phyloP scores from a whole-genome alignment of 1,140 invertebrate species.

The Lepidurus couesii region DNA sequence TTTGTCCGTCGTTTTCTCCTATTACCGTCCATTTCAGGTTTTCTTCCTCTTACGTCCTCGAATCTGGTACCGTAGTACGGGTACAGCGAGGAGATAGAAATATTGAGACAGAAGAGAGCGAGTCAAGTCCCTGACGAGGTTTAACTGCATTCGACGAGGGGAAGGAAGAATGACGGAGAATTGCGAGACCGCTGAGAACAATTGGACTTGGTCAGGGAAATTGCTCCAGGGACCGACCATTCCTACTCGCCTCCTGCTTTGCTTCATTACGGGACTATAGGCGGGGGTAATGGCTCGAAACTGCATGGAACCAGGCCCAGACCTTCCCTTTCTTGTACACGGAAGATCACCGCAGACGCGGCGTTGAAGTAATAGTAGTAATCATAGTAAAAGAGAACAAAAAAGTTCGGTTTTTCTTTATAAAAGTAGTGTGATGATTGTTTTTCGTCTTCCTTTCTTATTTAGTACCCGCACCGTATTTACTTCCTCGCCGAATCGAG shows the following conservation, averaged over 20 bases:
- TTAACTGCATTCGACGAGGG: not conserved
- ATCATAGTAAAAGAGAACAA: not conserved
- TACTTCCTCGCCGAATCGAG: too few relatives aligned
- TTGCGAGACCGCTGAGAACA: not conserved
- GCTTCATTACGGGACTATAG: constrained; percentile 13
- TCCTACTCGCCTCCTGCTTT: not conserved
- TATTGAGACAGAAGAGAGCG: not conserved
- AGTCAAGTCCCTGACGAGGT: not conserved
- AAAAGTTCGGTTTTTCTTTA: too few relatives aligned
- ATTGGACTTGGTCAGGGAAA: constrained; percentile 16
- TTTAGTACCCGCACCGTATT: too few relatives aligned
- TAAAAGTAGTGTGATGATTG: too few relatives aligned
- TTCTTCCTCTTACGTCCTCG: not conserved
- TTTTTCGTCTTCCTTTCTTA: too few relatives aligned
- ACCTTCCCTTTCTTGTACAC: not conserved
- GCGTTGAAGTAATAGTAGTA: not conserved
- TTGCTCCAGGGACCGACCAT: constrained; percentile 9
- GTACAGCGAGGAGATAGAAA: not conserved
- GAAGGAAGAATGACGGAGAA: not conserved
- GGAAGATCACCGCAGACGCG: not conserved
- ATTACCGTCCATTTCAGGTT: not conserved
- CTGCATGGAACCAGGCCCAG: not conserved
- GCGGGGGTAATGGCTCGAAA: not conserved
- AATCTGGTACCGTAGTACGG: too few relatives aligned
- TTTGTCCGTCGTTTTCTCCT: not conserved